Conservation (phyloP, 1,140 invertebrate genomes). For the Chionoecetes opilio region DNA sequence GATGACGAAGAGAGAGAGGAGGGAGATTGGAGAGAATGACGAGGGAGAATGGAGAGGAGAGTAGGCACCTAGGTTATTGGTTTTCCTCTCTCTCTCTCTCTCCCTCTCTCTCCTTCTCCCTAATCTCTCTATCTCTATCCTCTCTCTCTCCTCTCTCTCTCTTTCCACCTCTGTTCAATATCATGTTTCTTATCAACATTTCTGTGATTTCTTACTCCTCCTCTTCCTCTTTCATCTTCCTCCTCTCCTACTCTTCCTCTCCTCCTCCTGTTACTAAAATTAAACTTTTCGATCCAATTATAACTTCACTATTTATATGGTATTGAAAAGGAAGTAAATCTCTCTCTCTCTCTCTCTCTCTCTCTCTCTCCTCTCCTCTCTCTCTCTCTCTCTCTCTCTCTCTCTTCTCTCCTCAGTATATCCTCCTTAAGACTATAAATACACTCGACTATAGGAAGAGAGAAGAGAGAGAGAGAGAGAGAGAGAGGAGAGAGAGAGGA, state of each 20-base stretch:
- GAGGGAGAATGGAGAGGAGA: neutral
- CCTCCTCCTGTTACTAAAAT: too few species aligned
- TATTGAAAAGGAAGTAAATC: too few species aligned
- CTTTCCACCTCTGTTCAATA: neutral
- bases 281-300: too few species aligned
- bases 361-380: too few species aligned
- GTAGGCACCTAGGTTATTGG: neutral
- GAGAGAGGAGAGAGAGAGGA: too few species aligned
- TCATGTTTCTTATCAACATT: neutral
- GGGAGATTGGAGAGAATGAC: neutral
- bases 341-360: too few species aligned
- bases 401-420: too few species aligned
- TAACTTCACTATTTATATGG: too few species aligned
- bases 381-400: too few species aligned
- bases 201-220: neutral
- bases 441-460: too few species aligned
- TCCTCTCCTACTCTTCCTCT: slow-evolving; percentile 5
- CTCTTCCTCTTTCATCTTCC: neutral
- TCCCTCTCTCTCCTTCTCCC: slow-evolving; percentile 32
- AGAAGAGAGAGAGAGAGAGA: too few species aligned
- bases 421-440: too few species aligned
- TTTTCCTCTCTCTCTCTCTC: neutral
- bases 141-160: neutral
- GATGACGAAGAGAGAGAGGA: neutral
- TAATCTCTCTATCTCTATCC: neutral